Conservation (phyloP, 2,888 invertebrate genomes). For the Luffia ferchaultella region DNA sequence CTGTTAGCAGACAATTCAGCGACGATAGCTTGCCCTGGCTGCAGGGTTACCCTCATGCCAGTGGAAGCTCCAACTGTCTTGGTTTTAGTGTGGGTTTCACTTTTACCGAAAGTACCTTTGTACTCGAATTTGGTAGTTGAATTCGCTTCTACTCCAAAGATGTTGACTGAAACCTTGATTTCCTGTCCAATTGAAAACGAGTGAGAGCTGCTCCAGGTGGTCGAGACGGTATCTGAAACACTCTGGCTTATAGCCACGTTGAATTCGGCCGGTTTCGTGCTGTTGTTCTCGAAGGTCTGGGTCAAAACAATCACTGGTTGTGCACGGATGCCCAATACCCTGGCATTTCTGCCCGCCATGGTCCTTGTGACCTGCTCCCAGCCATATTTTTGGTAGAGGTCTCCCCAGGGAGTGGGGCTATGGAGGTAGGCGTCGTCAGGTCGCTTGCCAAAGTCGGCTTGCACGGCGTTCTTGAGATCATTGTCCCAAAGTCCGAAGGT, state of each 20-base stretch:
- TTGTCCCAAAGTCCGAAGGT: slow-evolving; percentile 24
- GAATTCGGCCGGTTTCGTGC: slow-evolving; percentile 17
- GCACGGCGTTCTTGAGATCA: slow-evolving; percentile 22
- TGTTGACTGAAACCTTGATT: slow-evolving; percentile 19
- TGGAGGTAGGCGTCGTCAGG: slow-evolving; percentile 24
- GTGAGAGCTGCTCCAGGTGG: slow-evolving; percentile 20
- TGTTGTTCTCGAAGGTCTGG: slow-evolving; percentile 20
- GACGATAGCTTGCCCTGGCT: not conserved
- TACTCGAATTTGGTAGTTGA: slow-evolving; percentile 16
- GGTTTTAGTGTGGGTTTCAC: not conserved
- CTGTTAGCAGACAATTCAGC: slow-evolving; percentile 16
- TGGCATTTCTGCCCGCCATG: slow-evolving; percentile 20
- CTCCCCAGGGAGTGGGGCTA: slow-evolving; percentile 34
- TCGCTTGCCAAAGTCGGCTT: slow-evolving; percentile 20
- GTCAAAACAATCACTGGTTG: slow-evolving; percentile 17
- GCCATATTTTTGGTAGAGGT: slow-evolving; percentile 23
- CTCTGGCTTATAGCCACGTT: slow-evolving; percentile 19
- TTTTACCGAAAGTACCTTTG: slow-evolving; percentile 11
- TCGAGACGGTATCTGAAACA: slow-evolving; percentile 20
- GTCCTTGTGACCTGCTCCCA: slow-evolving; percentile 28
- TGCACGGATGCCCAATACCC: slow-evolving; percentile 16
- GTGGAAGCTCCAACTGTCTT: not conserved
- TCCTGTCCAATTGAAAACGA: slow-evolving; percentile 18
- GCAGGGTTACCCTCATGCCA: not conserved
- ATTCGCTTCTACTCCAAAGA: slow-evolving; percentile 11